Evolutionary conservation across 2,113 vertebrate species (phyloP).

Genomic region (Hystrix cristata): DNA sequence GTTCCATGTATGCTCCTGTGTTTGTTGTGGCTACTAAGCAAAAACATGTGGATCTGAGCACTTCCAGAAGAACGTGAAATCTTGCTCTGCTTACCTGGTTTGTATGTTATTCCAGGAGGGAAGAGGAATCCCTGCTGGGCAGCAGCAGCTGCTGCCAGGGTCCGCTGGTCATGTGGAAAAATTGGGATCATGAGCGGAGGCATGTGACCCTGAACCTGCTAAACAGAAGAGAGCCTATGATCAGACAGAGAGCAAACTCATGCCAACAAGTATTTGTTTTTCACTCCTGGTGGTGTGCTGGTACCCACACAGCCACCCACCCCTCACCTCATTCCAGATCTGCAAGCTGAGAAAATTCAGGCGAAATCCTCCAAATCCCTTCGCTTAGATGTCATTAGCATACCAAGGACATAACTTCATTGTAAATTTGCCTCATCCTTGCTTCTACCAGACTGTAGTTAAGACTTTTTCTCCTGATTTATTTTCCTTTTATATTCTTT

Average conservation of each 20-base stretch:
- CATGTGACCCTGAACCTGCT: constrained; percentile 99
- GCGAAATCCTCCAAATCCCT: constrained; percentile 86
- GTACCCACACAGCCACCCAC: constrained; percentile 88
- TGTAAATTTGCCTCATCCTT: constrained; percentile 11
- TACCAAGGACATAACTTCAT: not conserved
- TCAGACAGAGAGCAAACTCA: constrained; percentile 91
- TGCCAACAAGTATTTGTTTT: constrained; percentile 92
- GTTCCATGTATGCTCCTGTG: constrained; percentile 56
- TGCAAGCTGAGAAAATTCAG: constrained; percentile 75
- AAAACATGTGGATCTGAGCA: constrained; percentile 72
- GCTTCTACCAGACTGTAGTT: not conserved
- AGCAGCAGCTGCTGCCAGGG: constrained; percentile 98
- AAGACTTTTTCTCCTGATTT: constrained; percentile 31
- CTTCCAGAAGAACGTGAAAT: constrained; percentile 73
- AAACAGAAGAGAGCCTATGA: constrained; percentile 92
- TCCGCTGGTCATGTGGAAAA: constrained; percentile 99
- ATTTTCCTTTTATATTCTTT: not conserved
- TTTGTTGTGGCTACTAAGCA: constrained; percentile 72
- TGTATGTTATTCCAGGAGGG: constrained; percentile 99
- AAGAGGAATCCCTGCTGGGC: constrained; percentile 99
- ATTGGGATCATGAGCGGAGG: constrained; percentile 99
- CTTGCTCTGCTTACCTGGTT: constrained; percentile 95
- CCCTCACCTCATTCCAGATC: constrained; percentile 86
- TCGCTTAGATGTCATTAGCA: not conserved
- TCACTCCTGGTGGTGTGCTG: constrained; percentile 86